Percentiles rank a stretch among this genome's conserved stretches.
phyloP scores from a whole-genome alignment of 2,888 invertebrate species.

The Lordiphosa fenestrarum region DNA sequence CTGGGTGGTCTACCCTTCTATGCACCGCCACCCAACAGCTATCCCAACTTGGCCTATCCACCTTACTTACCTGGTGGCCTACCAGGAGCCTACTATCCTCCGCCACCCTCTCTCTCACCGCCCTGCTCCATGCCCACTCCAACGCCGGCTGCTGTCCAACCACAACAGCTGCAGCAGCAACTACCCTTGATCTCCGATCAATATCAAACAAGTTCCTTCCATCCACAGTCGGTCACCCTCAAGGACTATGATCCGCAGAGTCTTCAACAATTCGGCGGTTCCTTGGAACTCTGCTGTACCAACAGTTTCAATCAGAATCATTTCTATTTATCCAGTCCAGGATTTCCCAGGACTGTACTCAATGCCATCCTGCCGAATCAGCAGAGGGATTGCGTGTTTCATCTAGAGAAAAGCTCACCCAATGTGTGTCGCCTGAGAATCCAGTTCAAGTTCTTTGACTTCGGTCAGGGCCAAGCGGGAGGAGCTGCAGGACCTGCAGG shows the following conservation, averaged over 20 bases:
- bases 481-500: background rate
- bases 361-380: slow-evolving; percentile 68
- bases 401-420: slow-evolving; percentile 80
- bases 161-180: slow-evolving; percentile 39
- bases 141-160: slow-evolving; percentile 1
- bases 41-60: slow-evolving; percentile 8
- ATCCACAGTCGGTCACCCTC: slow-evolving; percentile 42
- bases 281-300: slow-evolving; percentile 79
- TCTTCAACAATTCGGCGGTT: slow-evolving; percentile 47
- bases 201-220: slow-evolving; percentile 54
- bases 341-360: slow-evolving; percentile 81
- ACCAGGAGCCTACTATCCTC: slow-evolving; percentile 1
- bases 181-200: slow-evolving; percentile 56
- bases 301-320: slow-evolving; percentile 79
- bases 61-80: slow-evolving; percentile 3
- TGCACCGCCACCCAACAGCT: background rate
- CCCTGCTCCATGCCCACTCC: slow-evolving; percentile 1
- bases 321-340: slow-evolving; percentile 82
- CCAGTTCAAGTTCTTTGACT: slow-evolving; percentile 82
- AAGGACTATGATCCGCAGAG: slow-evolving; percentile 54
- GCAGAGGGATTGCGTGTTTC: slow-evolving; percentile 81
- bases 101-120: background rate
- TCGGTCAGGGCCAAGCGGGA: slow-evolving; percentile 77
- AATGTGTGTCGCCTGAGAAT: slow-evolving; percentile 82
- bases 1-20: slow-evolving; percentile 4